These are phyloP conservation scores for Xylocopa sonorina DNA, from an alignment of 1,140 invertebrate genomes.

Conservation along the genomic window DNA sequence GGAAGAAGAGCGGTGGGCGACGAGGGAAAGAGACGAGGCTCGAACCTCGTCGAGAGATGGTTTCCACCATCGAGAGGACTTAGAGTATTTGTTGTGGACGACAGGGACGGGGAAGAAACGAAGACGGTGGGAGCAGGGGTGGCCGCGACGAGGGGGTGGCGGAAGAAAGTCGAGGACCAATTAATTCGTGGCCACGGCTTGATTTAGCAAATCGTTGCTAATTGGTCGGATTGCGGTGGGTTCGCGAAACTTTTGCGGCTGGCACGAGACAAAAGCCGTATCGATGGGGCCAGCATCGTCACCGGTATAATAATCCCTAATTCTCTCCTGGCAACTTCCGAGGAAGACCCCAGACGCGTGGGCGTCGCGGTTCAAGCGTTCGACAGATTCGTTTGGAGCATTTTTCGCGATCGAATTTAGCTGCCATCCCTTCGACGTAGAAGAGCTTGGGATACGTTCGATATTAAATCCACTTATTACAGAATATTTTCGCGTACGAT, in stretches of 20 bases:
- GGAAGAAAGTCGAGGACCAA: conserved; percentile 50
- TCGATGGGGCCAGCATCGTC: conserved; percentile 19
- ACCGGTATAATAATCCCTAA: conserved; percentile 47
- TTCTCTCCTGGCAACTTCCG: conserved; percentile 36
- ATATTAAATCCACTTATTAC: too few species aligned
- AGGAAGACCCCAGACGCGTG: conserved; percentile 21
- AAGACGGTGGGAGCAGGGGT: not conserved
- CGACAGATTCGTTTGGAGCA: not conserved
- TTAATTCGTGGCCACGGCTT: conserved; percentile 50
- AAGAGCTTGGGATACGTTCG: too few species aligned
- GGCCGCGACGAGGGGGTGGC: too few species aligned
- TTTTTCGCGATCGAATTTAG: too few species aligned
- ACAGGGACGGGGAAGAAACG: conserved; percentile 11
- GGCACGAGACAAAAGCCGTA: conserved; percentile 47
- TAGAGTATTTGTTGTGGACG: conserved; percentile 49
- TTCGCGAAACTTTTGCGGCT: conserved; percentile 46
- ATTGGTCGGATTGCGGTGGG: conserved; percentile 52
- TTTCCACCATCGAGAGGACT: conserved; percentile 40
- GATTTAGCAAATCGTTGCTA: conserved; percentile 54
- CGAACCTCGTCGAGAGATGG: conserved; percentile 2
- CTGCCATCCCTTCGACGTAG: too few species aligned
- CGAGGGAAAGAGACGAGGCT: too few species aligned
- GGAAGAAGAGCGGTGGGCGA: too few species aligned
- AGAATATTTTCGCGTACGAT: too few species aligned
- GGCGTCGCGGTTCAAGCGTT: not conserved